These are phyloP conservation scores for Psettodes erumei DNA, from an alignment of 2,113 vertebrate genomes.

Conservation along the genomic window DNA sequence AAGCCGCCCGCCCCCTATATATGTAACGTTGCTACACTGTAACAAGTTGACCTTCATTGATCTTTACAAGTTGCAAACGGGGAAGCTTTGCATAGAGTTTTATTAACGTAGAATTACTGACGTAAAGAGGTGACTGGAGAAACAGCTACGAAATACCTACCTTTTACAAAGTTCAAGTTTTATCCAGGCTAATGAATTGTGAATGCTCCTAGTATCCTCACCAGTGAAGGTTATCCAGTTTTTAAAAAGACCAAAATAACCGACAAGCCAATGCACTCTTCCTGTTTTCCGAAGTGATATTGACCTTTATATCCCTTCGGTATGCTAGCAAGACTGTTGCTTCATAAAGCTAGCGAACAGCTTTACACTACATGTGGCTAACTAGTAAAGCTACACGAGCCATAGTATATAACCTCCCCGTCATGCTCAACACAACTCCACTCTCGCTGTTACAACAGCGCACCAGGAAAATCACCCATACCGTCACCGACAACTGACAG, in stretches of 20 bases:
- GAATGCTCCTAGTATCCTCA: neutral
- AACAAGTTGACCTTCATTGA: conserved; percentile 26
- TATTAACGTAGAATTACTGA: neutral
- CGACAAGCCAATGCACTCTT: neutral
- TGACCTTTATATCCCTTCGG: neutral
- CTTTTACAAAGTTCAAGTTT: conserved; percentile 2
- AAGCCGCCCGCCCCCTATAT: no score
- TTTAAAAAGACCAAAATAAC: neutral
- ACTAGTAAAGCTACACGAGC: neutral
- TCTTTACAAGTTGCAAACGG: neutral
- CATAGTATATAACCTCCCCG: neutral
- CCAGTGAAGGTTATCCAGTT: conserved; percentile 14
- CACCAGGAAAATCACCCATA: conserved; percentile 54
- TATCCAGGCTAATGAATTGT: conserved; percentile 1
- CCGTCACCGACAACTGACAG: conserved; percentile 63
- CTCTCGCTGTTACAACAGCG: conserved; percentile 43
- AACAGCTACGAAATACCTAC: neutral
- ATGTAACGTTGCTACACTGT: neutral
- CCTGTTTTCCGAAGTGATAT: neutral
- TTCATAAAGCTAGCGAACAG: neutral
- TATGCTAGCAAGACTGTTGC: neutral
- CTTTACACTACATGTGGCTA: conserved; percentile 12
- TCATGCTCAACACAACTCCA: neutral
- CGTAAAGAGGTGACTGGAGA: neutral
- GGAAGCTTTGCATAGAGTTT: neutral